Percentiles rank a stretch among this genome's conserved stretches.
Evolutionary conservation across 2,888 invertebrate species (phyloP).

Genomic region (Metopia argyrocephala): DNA sequence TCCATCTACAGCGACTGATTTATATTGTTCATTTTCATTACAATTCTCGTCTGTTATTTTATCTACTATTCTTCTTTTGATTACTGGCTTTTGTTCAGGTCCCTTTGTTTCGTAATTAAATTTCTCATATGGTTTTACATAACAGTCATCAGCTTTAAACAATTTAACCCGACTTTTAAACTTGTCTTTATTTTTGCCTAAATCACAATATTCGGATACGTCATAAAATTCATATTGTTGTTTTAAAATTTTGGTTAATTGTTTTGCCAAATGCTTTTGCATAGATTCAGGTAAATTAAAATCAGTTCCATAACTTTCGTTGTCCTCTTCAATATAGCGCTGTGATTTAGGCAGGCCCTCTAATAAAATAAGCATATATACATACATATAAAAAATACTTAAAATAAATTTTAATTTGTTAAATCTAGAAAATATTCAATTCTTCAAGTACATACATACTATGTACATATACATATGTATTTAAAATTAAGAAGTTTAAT

Average conservation of each 20-base stretch:
- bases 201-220: not conserved
- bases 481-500: no score
- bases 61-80: slow-evolving; percentile 67
- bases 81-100: slow-evolving; percentile 67
- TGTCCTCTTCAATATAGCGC: slow-evolving; percentile 67
- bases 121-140: slow-evolving; percentile 69
- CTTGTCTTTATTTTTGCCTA: slow-evolving; percentile 7
- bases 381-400: not conserved
- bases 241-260: slow-evolving; percentile 67
- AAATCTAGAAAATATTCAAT: no score
- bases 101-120: slow-evolving; percentile 67
- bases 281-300: slow-evolving; percentile 69
- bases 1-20: slow-evolving; percentile 66
- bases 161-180: slow-evolving; percentile 66
- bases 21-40: slow-evolving; percentile 42
- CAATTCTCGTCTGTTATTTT: not conserved
- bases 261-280: slow-evolving; percentile 70
- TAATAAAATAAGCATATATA: not conserved
- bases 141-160: slow-evolving; percentile 68
- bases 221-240: slow-evolving; percentile 68
- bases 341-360: slow-evolving; percentile 66
- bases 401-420: no score
- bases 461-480: no score
- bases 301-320: slow-evolving; percentile 61
- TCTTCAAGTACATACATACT: no score